Conservation (phyloP, 2,113 vertebrate genomes). For the Muntiacus muntjak region DNA sequence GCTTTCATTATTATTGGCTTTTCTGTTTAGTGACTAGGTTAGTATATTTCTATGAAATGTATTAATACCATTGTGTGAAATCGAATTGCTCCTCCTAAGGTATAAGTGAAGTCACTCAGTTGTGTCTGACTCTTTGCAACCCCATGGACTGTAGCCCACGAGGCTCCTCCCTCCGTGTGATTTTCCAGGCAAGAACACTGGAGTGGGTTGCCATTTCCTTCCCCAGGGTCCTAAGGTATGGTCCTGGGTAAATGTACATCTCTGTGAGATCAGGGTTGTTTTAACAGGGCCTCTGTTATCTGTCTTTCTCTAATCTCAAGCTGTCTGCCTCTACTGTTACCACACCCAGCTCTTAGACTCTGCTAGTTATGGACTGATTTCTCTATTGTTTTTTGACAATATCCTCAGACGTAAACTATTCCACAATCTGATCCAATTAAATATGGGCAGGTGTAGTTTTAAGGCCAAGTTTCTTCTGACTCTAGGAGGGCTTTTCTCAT, state of each 20-base stretch:
- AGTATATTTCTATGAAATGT: background rate
- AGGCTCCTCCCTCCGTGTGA: background rate
- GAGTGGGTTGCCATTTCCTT: background rate
- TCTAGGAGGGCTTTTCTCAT: background rate
- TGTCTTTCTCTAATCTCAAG: background rate
- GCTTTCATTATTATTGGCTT: background rate
- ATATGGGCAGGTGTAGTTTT: background rate
- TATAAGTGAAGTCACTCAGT: background rate
- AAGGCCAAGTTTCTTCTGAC: background rate
- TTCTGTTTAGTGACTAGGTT: background rate
- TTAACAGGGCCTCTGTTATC: background rate
- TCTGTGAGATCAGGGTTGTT: no score
- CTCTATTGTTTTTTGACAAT: background rate
- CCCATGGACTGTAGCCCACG: background rate
- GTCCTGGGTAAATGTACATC: fast-evolving
- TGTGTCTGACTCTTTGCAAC: background rate
- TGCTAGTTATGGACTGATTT: background rate
- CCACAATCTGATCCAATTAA: background rate
- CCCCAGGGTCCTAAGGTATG: background rate
- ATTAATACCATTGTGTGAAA: background rate
- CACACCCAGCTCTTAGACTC: background rate
- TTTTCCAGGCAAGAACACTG: background rate
- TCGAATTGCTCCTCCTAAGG: background rate
- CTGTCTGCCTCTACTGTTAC: background rate
- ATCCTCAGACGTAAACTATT: background rate